Conservation (phyloP, 2,113 vertebrate genomes). For the Cynopterus brachyotis region DNA sequence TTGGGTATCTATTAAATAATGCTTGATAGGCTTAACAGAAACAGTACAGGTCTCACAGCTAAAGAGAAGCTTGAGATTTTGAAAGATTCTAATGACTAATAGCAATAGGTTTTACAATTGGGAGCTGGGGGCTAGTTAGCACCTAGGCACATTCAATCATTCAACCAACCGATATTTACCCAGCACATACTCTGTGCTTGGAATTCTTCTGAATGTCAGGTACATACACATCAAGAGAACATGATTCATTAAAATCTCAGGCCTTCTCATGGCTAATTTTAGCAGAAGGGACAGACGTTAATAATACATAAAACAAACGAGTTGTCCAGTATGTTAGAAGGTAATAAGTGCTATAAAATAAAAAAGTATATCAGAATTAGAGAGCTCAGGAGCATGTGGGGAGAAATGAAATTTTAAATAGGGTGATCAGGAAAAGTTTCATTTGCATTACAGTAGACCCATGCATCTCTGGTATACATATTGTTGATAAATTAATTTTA, state of each 20-base stretch:
- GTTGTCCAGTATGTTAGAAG: background rate
- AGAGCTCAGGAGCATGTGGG: background rate
- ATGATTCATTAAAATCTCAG: background rate
- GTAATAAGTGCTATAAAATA: background rate
- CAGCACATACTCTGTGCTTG: background rate
- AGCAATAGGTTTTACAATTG: slow-evolving; percentile 17
- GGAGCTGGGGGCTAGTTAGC: background rate
- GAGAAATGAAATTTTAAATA: background rate
- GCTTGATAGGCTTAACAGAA: background rate
- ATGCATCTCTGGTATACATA: background rate
- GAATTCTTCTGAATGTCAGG: background rate
- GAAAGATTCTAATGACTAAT: background rate
- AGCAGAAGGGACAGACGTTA: background rate
- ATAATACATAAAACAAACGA: background rate
- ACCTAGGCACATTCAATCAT: background rate
- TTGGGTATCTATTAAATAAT: background rate
- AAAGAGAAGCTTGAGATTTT: background rate
- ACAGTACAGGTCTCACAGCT: background rate
- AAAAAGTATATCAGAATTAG: background rate
- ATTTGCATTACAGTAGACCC: background rate
- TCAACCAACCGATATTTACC: background rate
- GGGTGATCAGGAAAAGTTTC: background rate
- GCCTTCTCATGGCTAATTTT: background rate
- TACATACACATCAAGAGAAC: background rate
- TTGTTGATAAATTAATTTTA: background rate